Base-by-base conservation (phyloP, 2,888 invertebrate species). In the Choristoneura rosaceana region DNA sequence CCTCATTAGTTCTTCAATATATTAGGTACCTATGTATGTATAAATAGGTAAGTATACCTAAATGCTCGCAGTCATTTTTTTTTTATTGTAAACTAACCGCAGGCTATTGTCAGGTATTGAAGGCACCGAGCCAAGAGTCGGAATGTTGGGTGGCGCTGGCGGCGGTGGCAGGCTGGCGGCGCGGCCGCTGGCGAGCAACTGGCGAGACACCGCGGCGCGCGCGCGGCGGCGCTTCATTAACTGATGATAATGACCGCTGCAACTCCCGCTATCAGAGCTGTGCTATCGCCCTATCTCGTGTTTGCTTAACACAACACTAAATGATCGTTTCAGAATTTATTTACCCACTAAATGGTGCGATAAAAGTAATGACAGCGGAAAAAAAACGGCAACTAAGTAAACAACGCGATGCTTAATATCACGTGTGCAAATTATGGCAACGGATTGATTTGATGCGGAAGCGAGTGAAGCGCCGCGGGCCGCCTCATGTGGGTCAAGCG, bases 381-480 rank as follows among this genome's bases (percentile, higher is more conserved):
- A 15, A 34, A 47, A 47, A 14, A 47, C n/a, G 5, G n/a, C 47
- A 47, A 47, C 47, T 7, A 4, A 47, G 47, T 47, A 47, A 47
- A n/a, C n/a, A 47, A 47, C n/a, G n/a, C n/a, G 47, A 15, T 2
- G 47, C n/a, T n/a, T 47, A 5, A n/a, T 43, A 43, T 12, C 43
- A 12, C 2, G 43, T 12, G 10, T 43, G 43, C 43, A 43, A 43
- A 43, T 43, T 12, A 43, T 12, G 43, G 43, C 12, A 12, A 43
- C 12, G 43, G 12, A 43, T 43, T 12, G 43, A 43, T 43, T 43
- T 12, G 43, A 43, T 43, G 4, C 43, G 43, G 43, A 43, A 43
- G 12, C 12, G 43, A 12, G 3, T 43, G 43, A 43, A 43, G 43
- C n/a, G 70, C 63, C 62, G 74, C 64, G 76, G 55, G 77, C 65